Evolutionary conservation across 2,888 invertebrate species (phyloP).

Genomic region (Steinernema hermaphroditum): DNA sequence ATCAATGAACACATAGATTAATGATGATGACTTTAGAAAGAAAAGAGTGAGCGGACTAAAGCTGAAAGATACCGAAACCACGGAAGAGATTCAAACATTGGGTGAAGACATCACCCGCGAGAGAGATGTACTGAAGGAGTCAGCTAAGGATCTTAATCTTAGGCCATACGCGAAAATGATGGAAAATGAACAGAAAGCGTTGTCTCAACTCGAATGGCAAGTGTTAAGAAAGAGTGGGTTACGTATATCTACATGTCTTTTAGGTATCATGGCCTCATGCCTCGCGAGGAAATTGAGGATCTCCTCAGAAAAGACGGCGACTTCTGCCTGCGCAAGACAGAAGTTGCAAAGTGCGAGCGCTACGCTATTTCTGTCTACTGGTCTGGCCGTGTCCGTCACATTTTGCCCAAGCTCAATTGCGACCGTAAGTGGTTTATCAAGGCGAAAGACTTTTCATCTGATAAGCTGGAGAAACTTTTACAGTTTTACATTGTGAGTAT

Average conservation of each 20-base stretch:
- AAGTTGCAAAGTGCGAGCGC: constrained; percentile 8
- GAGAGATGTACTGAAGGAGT: too few relatives aligned
- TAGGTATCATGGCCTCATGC: constrained; percentile 37
- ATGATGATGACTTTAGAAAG: too few relatives aligned
- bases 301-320: constrained; percentile 32
- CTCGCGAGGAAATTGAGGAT: constrained; percentile 31
- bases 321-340: constrained; percentile 31
- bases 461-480: constrained; percentile 29
- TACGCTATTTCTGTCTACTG: constrained; percentile 32
- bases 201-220: neutral
- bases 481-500: constrained; percentile 19
- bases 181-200: constrained; percentile 1
- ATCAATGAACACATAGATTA: too few relatives aligned
- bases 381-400: constrained; percentile 20
- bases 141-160: too few relatives aligned
- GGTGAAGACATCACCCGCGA: too few relatives aligned
- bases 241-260: neutral
- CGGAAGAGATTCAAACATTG: too few relatives aligned
- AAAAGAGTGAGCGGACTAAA: too few relatives aligned
- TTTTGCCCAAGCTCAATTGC: neutral
- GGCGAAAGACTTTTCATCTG: neutral
- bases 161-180: constrained; percentile 22
- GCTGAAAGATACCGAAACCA: too few relatives aligned
- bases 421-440: constrained; percentile 18
- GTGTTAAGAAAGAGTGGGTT: neutral